Conservation (phyloP, 2,888 invertebrate genomes). For the Tipula unca region DNA sequence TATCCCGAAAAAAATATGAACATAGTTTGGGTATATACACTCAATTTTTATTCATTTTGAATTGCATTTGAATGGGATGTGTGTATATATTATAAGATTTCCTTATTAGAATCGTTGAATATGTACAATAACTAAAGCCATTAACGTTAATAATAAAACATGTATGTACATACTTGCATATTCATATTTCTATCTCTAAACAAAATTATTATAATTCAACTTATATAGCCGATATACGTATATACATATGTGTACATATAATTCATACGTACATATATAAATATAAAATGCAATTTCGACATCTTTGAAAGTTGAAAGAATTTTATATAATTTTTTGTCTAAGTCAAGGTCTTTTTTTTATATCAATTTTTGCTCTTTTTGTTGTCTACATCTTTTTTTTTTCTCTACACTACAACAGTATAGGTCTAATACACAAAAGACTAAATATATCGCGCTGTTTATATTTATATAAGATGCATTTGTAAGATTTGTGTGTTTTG, state of each 20-base stretch:
- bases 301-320: not conserved
- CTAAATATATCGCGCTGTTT: not conserved
- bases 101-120: not conserved
- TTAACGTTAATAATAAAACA: not conserved
- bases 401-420: not conserved
- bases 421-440: not conserved
- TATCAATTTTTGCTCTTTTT: not conserved
- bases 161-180: not conserved
- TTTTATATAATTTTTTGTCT: constrained; percentile 14
- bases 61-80: not conserved
- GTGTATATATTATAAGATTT: not conserved
- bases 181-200: not conserved
- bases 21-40: not conserved
- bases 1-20: not conserved
- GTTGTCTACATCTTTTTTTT: not conserved
- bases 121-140: not conserved
- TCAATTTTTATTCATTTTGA: not conserved
- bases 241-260: not conserved
- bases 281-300: not conserved
- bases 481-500: not conserved
- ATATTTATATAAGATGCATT: not conserved
- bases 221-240: not conserved
- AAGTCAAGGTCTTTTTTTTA: not conserved
- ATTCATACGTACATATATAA: not conserved
- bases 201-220: not conserved